phyloP scores from a whole-genome alignment of 2,888 invertebrate genomes.

The Hypomecis punctinalis region DNA sequence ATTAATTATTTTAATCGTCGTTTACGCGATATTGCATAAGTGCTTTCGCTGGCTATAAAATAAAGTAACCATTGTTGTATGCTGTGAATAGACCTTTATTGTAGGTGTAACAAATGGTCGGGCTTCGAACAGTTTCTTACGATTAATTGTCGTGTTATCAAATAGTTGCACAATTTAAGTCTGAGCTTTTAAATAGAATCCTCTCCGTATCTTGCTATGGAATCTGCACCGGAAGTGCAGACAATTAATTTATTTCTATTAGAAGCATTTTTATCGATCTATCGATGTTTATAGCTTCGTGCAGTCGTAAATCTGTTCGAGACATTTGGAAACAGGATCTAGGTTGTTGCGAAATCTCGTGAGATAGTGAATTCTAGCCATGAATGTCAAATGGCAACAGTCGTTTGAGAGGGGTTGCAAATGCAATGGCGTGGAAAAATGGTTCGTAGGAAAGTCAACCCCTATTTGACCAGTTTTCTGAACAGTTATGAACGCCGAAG shows the following conservation, averaged over 20 bases:
- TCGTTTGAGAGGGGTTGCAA: too few relatives aligned
- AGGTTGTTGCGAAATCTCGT: slow-evolving; percentile 19
- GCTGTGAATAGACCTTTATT: slow-evolving; percentile 73
- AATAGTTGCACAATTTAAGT: slow-evolving; percentile 47
- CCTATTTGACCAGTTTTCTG: too few relatives aligned
- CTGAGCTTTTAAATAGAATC: slow-evolving; percentile 46
- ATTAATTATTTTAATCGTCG: slow-evolving; percentile 81
- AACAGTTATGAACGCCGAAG: too few relatives aligned
- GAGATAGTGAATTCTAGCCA: slow-evolving; percentile 1
- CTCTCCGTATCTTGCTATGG: slow-evolving; percentile 40
- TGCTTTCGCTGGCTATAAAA: slow-evolving; percentile 77
- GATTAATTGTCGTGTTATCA: slow-evolving; percentile 50
- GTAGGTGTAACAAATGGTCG: slow-evolving; percentile 62
- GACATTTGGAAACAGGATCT: slow-evolving; percentile 26
- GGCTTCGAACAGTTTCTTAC: slow-evolving; percentile 29
- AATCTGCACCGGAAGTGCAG: slow-evolving; percentile 43
- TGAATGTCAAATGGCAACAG: neutral
- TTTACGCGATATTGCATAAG: slow-evolving; percentile 73
- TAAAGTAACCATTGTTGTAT: slow-evolving; percentile 76
- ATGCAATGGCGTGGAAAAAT: too few relatives aligned
- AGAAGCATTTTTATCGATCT: slow-evolving; percentile 30
- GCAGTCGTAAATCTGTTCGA: slow-evolving; percentile 22
- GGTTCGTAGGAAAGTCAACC: too few relatives aligned
- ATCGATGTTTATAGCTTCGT: slow-evolving; percentile 25
- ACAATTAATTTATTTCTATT: slow-evolving; percentile 47